These are phyloP conservation scores for Aegithalos caudatus DNA, from an alignment of 2,113 vertebrate species.

Conservation along the genomic window DNA sequence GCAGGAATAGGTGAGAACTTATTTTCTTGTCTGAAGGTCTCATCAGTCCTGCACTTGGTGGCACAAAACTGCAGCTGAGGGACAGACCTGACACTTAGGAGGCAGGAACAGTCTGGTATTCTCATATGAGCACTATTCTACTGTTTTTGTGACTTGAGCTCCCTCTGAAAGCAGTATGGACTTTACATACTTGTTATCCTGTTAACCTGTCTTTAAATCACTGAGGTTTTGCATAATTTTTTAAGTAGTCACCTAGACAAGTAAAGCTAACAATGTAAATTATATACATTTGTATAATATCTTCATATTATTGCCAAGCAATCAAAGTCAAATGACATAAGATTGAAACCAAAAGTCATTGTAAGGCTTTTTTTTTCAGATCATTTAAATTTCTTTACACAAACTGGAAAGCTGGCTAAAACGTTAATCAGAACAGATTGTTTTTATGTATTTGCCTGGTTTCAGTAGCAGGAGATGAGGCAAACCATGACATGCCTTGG, in stretches of 20 bases:
- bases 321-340: not conserved
- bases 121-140: not conserved
- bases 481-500: not conserved
- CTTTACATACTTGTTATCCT: not conserved
- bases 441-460: not conserved
- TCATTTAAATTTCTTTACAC: not conserved
- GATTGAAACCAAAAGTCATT: not conserved
- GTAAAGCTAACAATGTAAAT: not conserved
- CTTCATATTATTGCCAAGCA: not conserved
- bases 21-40: not conserved
- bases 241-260: not conserved
- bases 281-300: not conserved
- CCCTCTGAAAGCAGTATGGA: not conserved
- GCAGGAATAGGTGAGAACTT: not conserved
- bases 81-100: not conserved
- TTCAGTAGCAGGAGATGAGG: not conserved
- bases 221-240: not conserved
- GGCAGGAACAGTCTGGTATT: not conserved
- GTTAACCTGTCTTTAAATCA: not conserved
- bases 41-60: too few relatives aligned
- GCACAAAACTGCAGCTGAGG: not conserved
- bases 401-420: not conserved
- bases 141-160: not conserved
- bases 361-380: too few relatives aligned
- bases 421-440: not conserved